These are phyloP conservation scores for Apodemia mormo DNA, from an alignment of 2,888 invertebrate genomes.

Conservation along the genomic window DNA sequence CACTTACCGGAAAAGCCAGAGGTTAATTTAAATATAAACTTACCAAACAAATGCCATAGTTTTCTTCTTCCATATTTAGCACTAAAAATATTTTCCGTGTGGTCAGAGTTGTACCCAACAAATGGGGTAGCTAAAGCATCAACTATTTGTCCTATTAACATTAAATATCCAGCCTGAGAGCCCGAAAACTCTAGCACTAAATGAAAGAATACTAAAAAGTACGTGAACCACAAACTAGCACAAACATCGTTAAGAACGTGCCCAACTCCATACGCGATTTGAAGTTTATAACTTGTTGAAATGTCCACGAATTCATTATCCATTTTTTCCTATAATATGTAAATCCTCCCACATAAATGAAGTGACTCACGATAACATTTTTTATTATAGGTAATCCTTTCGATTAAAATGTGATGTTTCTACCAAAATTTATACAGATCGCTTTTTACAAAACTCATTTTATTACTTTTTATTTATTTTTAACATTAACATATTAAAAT, in stretches of 20 bases:
- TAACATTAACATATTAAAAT: no score
- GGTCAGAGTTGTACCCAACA: conserved; percentile 92
- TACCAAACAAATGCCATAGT: conserved; percentile 94
- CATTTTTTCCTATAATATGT: conserved; percentile 46
- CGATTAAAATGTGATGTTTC: no score
- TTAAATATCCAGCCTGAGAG: conserved; percentile 82
- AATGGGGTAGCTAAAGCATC: conserved; percentile 94
- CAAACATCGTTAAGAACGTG: conserved; percentile 96
- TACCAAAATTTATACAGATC: no score
- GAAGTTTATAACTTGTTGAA: conserved; percentile 66
- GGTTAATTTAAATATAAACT: conserved; percentile 43
- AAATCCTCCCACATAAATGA: conserved; percentile 11
- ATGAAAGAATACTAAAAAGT: conserved; percentile 91
- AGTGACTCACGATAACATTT: no score
- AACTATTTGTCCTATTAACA: conserved; percentile 91
- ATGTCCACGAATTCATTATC: conserved; percentile 73
- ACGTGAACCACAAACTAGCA: conserved; percentile 97
- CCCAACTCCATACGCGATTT: conserved; percentile 87
- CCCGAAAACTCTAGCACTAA: conserved; percentile 81
- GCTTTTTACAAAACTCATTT: no score
- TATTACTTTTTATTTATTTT: no score
- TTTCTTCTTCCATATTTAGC: conserved; percentile 91
- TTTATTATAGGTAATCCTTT: no score
- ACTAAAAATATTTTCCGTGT: conserved; percentile 84
- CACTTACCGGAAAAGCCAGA: no score